Base-by-base conservation (phyloP, 1,140 invertebrate genomes). In the Drosophila ironensis region DNA sequence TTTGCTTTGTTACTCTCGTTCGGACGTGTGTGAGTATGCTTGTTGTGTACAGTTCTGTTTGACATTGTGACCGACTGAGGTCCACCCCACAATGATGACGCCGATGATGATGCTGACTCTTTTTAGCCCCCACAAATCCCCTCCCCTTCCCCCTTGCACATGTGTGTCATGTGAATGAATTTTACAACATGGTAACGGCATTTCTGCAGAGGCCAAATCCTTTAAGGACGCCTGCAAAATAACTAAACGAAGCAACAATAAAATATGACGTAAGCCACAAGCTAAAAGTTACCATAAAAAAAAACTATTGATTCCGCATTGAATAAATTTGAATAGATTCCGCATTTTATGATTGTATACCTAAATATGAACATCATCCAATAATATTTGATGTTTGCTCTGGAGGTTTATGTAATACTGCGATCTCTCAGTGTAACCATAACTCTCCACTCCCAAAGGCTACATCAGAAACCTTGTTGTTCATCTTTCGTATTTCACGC, bases 211-310 rank as follows among this genome's bases (percentile, higher is more conserved):
- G 37, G 19, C 25, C 37, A 56, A 70, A 61, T 71, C 68, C 67
- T 71, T 72, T 74, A 61, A 53, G 54, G 46, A 44, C 22, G 16
- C 44, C 70, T 52, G 28, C 57, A 37, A 70, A 75, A 48, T 78
- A 48, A 47, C 42, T 46, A 52, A 42, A 37, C 46, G 63, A 60
- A 45, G 68, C 66, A 81, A 48, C 60, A 81, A 71, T 81, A 80
- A 81, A 77, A 84, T 72, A 82, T 82, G 77, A 82, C 81, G 77
- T 84, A 82, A 82, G 68, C 53, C 72, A 66, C 40, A 47, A 41
- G 22, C 53, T 33, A 67, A 69, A 76, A 75, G 54, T 71, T 68
- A 25, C 27, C 37, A 60, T n/a, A 6, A 27, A 30, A 41, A 60
- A 40, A 54, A 54, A 5, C 2, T 33, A 11, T 1, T 27, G n/a